Evolutionary conservation across 2,888 invertebrate genomes (phyloP).

Genomic region (Congeria kusceri): DNA sequence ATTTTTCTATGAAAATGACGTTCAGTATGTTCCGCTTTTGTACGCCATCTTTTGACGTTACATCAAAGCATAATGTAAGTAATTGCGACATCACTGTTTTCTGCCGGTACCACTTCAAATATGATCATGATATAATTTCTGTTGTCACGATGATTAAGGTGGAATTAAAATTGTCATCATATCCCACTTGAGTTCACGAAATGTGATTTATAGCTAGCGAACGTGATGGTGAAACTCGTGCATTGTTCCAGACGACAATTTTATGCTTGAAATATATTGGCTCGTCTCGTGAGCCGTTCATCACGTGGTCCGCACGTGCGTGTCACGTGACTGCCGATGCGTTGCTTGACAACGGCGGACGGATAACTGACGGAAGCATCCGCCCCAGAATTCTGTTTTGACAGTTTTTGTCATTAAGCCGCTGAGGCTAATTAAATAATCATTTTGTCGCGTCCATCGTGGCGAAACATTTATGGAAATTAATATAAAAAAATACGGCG

Average conservation of each 20-base stretch:
- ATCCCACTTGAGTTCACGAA: not conserved
- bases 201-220: constrained; percentile 42
- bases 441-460: too few species aligned
- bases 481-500: too few species aligned
- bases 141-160: not conserved
- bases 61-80: too few species aligned
- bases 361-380: not conserved
- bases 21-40: too few species aligned
- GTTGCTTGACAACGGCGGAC: constrained; percentile 7
- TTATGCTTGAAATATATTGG: constrained; percentile 50
- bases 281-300: constrained; percentile 31
- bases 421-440: not conserved
- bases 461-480: too few species aligned
- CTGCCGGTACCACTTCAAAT: too few species aligned
- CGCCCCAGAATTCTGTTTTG: constrained; percentile 13
- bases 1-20: too few species aligned
- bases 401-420: constrained; percentile 6
- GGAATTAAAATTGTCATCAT: constrained; percentile 1
- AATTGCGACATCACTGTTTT: too few species aligned
- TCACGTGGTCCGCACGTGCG: constrained; percentile 57
- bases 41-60: too few species aligned
- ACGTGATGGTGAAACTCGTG: constrained; percentile 53
- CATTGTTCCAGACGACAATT: constrained; percentile 48
- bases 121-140: too few species aligned
- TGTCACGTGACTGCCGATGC: constrained; percentile 14